A percentile compares a stretch with the other conserved stretches of the same genome.
Evolutionary conservation across 2,113 vertebrate species (phyloP).

Genomic region (Protobothrops flavoviridis): DNA sequence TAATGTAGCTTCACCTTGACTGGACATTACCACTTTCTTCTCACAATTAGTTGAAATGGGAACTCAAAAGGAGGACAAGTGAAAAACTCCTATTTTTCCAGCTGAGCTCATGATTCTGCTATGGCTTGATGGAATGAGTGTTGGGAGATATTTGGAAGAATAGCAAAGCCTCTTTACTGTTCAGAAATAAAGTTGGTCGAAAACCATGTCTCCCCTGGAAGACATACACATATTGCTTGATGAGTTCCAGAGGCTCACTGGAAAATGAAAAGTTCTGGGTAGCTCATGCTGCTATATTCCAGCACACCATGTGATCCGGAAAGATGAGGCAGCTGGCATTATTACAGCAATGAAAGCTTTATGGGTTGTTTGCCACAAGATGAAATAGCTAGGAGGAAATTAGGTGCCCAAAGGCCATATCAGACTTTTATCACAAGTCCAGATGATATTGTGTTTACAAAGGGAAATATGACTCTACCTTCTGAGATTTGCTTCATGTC

Average conservation of each 20-base stretch:
- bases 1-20: neutral
- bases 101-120: neutral
- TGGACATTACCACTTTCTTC: neutral
- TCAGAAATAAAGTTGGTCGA: neutral
- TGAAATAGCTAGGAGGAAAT: conserved; percentile 20
- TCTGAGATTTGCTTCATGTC: neutral
- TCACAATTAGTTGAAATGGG: neutral
- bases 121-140: neutral
- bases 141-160: neutral
- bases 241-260: neutral
- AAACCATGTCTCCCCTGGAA: neutral
- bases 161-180: neutral
- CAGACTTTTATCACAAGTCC: conserved; percentile 6
- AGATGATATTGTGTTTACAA: conserved; percentile 9
- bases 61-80: neutral
- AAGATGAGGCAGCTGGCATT: conserved; percentile 18
- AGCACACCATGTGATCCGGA: neutral
- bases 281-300: neutral
- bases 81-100: neutral
- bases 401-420: conserved; percentile 3
- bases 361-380: conserved; percentile 20
- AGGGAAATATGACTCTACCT: neutral
- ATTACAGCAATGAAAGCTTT: conserved; percentile 28
- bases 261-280: neutral
- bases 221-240: neutral